phyloP scores from a whole-genome alignment of 2,888 invertebrate species.

The Brachyptera putata region DNA sequence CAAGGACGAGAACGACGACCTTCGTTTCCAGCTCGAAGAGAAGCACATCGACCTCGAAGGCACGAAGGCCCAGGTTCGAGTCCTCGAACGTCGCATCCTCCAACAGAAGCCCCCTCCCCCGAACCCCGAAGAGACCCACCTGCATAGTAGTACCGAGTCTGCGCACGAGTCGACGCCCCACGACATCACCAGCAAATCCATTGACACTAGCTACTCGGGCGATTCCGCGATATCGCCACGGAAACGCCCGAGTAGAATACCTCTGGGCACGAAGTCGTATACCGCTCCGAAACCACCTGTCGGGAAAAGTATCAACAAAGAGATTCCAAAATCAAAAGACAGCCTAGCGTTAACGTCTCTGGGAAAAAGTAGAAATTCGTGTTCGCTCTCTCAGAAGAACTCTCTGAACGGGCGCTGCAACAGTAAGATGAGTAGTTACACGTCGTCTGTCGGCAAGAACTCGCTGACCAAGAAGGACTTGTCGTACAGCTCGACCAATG shows the following conservation, averaged over 20 bases:
- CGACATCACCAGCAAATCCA: conserved; percentile 31
- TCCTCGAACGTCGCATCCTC: conserved; percentile 66
- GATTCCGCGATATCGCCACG: conserved; percentile 34
- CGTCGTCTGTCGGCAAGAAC: conserved; percentile 27
- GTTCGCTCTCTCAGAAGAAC: conserved; percentile 39
- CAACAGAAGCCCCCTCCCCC: conserved; percentile 43
- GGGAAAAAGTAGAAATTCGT: conserved; percentile 17
- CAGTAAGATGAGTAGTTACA: neutral
- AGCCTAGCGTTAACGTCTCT: neutral
- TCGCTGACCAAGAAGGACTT: conserved; percentile 8
- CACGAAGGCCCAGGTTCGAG: conserved; percentile 71
- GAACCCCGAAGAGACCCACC: neutral
- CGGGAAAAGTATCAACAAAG: conserved; percentile 22
- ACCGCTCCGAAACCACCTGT: conserved; percentile 28
- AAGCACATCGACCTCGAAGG: conserved; percentile 79
- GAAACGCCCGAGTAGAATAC: conserved; percentile 65
- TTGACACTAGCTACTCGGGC: conserved; percentile 37
- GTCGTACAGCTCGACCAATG: neutral
- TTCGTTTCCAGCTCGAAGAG: conserved; percentile 56
- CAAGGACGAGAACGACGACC: neutral
- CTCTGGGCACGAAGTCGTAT: conserved; percentile 52
- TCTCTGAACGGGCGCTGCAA: conserved; percentile 40
- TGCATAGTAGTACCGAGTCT: conserved; percentile 36
- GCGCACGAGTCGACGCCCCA: too few relatives aligned
- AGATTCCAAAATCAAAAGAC: conserved; percentile 22